phyloP scores from a whole-genome alignment of 2,888 invertebrate species.

The Ormyrus thymus region DNA sequence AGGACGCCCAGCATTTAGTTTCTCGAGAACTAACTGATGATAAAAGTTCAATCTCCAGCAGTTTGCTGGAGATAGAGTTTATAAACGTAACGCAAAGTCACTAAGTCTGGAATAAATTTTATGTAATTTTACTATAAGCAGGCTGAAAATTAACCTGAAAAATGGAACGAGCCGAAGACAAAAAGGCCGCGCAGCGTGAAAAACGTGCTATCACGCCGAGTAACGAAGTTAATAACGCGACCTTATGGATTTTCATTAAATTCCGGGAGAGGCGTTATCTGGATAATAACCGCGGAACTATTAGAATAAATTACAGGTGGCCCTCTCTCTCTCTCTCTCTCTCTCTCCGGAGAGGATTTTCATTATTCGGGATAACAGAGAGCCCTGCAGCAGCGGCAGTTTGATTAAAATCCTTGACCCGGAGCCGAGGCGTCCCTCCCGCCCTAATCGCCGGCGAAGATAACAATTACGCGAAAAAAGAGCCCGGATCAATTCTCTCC shows the following conservation, averaged over 20 bases:
- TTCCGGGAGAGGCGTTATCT: no score
- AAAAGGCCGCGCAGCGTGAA: neutral
- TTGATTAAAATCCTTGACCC: slow-evolving; percentile 47
- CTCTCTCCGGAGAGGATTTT: neutral
- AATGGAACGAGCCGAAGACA: no score
- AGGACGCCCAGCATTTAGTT: no score
- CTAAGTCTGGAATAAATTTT: no score
- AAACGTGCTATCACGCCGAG: neutral
- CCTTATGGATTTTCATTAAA: neutral
- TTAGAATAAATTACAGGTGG: slow-evolving; percentile 9
- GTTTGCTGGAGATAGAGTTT: no score
- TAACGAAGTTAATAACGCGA: slow-evolving; percentile 1
- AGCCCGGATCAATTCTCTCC: no score
- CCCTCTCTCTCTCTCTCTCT: no score
- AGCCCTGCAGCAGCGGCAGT: neutral
- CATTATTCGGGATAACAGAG: slow-evolving; percentile 20
- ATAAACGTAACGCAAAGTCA: no score
- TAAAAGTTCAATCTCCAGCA: no score
- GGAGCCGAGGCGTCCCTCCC: neutral
- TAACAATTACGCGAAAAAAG: slow-evolving; percentile 10
- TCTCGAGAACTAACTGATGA: no score
- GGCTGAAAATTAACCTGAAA: no score
- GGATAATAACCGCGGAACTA: slow-evolving; percentile 1
- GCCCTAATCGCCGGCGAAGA: slow-evolving; percentile 26
- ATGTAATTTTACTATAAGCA: no score